phyloP scores from a whole-genome alignment of 2,888 invertebrate species.

The Plutella xylostella region DNA sequence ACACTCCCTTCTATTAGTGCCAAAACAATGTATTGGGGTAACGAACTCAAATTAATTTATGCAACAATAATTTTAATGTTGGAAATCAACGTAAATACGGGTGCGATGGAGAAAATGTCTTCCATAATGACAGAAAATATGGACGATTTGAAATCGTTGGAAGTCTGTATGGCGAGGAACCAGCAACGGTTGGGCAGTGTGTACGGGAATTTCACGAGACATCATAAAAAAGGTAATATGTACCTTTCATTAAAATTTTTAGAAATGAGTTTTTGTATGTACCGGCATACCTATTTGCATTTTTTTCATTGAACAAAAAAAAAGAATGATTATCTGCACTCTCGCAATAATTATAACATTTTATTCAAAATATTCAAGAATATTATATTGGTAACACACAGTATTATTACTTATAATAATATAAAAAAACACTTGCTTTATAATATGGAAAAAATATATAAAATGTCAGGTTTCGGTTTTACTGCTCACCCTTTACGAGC shows the following conservation, averaged over 20 bases:
- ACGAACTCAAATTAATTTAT: conserved; percentile 60
- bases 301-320: too few species aligned
- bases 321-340: too few species aligned
- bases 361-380: too few species aligned
- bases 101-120: conserved; percentile 59
- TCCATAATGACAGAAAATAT: conserved; percentile 51
- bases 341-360: too few species aligned
- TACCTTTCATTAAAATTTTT: background rate
- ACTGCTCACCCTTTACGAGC: too few species aligned
- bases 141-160: conserved; percentile 53
- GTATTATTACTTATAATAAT: too few species aligned
- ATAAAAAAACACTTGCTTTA: too few species aligned
- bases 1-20: conserved; percentile 42
- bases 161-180: conserved; percentile 51
- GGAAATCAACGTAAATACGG: conserved; percentile 52
- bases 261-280: too few species aligned
- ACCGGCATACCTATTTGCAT: too few species aligned
- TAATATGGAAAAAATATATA: too few species aligned
- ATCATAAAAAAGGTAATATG: conserved; percentile 55
- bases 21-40: conserved; percentile 66
- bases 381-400: too few species aligned
- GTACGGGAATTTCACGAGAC: conserved; percentile 59
- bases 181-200: conserved; percentile 59
- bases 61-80: conserved; percentile 54
- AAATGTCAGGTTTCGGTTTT: too few species aligned